Conservation (phyloP, 2,113 vertebrate species). For the Salminus brasiliensis region DNA sequence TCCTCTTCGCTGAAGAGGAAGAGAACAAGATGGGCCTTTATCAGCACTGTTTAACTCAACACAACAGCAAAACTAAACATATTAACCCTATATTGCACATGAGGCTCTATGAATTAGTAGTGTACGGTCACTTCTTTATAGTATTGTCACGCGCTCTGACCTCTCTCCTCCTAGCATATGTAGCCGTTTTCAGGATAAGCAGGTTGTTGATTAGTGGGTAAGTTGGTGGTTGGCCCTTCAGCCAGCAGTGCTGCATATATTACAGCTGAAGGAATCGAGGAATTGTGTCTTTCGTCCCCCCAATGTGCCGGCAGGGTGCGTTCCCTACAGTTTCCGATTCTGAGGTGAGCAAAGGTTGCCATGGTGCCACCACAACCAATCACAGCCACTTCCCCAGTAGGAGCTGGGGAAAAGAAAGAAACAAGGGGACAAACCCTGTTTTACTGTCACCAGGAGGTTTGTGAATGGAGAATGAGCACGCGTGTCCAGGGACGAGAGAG, state of each 20-base stretch:
- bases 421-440: not conserved
- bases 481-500: not conserved
- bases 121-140: no score
- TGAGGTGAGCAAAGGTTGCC: slow-evolving; percentile 75
- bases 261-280: slow-evolving; percentile 59
- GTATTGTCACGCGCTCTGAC: not conserved
- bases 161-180: slow-evolving; percentile 11
- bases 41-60: not conserved
- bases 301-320: slow-evolving; percentile 69
- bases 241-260: slow-evolving; percentile 48
- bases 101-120: no score
- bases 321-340: slow-evolving; percentile 65
- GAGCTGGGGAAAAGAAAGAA: not conserved
- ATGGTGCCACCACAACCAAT: slow-evolving; percentile 76
- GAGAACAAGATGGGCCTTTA: not conserved
- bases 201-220: slow-evolving; percentile 48
- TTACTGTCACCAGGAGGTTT: slow-evolving; percentile 30
- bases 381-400: slow-evolving; percentile 61
- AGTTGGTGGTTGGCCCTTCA: slow-evolving; percentile 34
- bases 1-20: slow-evolving; percentile 48
- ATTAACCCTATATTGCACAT: no score
- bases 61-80: not conserved
- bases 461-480: not conserved
- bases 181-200: slow-evolving; percentile 39
- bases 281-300: slow-evolving; percentile 76